Evolutionary conservation across 2,888 invertebrate species (phyloP).

Genomic region (Andricus quercusramuli): DNA sequence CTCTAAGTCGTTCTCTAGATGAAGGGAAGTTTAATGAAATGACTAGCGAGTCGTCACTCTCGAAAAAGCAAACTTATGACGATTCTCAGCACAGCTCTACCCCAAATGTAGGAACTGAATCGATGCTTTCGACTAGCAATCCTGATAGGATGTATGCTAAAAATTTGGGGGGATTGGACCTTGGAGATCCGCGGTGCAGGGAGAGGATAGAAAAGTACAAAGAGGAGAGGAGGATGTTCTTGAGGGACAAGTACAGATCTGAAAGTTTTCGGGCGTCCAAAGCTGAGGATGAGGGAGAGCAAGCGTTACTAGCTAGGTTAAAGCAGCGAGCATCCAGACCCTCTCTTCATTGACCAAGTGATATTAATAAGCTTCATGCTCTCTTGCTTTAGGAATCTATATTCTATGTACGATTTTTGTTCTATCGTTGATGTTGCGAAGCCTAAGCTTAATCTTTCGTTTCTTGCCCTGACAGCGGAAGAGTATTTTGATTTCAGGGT

Average conservation of each 20-base stretch:
- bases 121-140: conserved; percentile 57
- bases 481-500: not conserved
- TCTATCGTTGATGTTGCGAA: not conserved
- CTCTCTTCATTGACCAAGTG: conserved; percentile 72
- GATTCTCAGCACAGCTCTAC: conserved; percentile 73
- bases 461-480: not conserved
- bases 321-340: conserved; percentile 79
- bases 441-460: not conserved
- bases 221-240: conserved; percentile 91
- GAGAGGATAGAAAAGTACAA: conserved; percentile 95
- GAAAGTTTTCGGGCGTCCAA: conserved; percentile 86
- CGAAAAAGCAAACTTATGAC: conserved; percentile 76
- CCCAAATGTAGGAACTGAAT: conserved; percentile 71
- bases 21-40: conserved; percentile 76
- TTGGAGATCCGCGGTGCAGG: conserved; percentile 79
- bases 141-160: conserved; percentile 67
- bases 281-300: conserved; percentile 73
- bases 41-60: conserved; percentile 71
- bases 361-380: conserved; percentile 58
- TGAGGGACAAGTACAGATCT: conserved; percentile 92
- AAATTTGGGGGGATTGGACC: conserved; percentile 73
- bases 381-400: conserved; percentile 35
- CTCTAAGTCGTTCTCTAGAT: conserved; percentile 74
- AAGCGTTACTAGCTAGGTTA: conserved; percentile 76
- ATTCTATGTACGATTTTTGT: conserved; percentile 25